Evolutionary conservation across 2,797 vertebrate genomes (phyloP).

Genomic region (Phrynocephalus guinanensis): DNA sequence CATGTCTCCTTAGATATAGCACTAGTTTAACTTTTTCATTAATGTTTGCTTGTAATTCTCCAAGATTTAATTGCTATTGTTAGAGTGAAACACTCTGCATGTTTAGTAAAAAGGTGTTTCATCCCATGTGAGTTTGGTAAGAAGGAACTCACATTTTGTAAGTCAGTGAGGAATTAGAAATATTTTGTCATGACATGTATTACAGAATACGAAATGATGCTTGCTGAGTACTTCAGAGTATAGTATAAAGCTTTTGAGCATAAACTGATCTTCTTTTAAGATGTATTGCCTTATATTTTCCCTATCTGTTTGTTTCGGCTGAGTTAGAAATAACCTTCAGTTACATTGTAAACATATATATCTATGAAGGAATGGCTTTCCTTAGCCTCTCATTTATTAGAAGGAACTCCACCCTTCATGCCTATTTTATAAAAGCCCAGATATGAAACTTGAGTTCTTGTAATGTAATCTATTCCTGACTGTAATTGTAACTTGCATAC

Average conservation of each 20-base stretch:
- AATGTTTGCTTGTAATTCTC: neutral
- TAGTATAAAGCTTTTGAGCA: neutral
- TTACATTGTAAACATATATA: slow-evolving; percentile 46
- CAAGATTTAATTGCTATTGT: neutral
- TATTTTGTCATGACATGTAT: slow-evolving; percentile 10
- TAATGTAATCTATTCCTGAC: slow-evolving; percentile 29
- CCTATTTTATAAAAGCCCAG: slow-evolving; percentile 18
- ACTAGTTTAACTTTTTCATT: neutral
- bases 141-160: neutral
- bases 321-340: neutral
- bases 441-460: neutral
- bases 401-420: neutral
- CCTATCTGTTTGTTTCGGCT: neutral
- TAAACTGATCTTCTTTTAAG: neutral
- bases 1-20: neutral
- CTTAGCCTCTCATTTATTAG: slow-evolving; percentile 42
- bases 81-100: neutral
- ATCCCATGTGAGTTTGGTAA: slow-evolving; percentile 1
- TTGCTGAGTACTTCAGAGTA: neutral
- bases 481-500: slow-evolving; percentile 70
- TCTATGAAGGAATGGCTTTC: neutral
- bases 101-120: neutral
- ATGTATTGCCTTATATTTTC: fast-evolving
- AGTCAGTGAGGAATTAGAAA: slow-evolving; percentile 10
- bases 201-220: slow-evolving; percentile 3